A percentile compares a stretch with the other conserved stretches of the same genome.
These are phyloP conservation scores for Blastobasis lacticolella DNA, from an alignment of 2,888 invertebrate species.

Conservation along the genomic window DNA sequence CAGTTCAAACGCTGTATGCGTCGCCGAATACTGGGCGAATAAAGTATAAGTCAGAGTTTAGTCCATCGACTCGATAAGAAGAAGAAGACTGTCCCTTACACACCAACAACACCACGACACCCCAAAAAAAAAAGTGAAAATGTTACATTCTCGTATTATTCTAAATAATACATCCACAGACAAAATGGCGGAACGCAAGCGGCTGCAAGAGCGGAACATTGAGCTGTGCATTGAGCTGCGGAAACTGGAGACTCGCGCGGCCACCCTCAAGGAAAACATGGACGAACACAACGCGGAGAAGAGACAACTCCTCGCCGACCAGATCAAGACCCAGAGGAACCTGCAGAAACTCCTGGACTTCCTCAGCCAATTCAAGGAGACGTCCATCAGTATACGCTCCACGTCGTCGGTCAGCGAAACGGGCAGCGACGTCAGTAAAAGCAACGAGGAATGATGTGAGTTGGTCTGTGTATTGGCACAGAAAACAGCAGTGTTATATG, in stretches of 20 bases:
- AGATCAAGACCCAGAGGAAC: slow-evolving; percentile 64
- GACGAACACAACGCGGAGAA: slow-evolving; percentile 66
- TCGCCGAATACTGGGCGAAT: no score
- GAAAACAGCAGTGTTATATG: not conserved
- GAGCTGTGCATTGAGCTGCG: slow-evolving; percentile 59
- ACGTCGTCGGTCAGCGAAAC: slow-evolving; percentile 58
- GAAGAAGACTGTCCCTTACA: no score
- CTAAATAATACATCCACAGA: slow-evolving; percentile 32
- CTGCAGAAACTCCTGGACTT: slow-evolving; percentile 67
- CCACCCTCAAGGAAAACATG: slow-evolving; percentile 56
- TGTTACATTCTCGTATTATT: no score
- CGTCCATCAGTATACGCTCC: slow-evolving; percentile 53
- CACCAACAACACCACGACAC: no score
- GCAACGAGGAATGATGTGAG: slow-evolving; percentile 56
- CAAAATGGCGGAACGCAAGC: slow-evolving; percentile 57
- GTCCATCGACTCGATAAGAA: no score
- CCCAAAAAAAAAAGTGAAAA: no score
- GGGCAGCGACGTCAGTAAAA: slow-evolving; percentile 59
- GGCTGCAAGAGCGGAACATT: slow-evolving; percentile 61
- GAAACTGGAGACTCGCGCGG: slow-evolving; percentile 58
- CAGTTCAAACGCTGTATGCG: no score
- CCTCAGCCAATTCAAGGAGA: slow-evolving; percentile 65
- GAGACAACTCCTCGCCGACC: slow-evolving; percentile 56
- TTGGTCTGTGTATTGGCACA: slow-evolving; percentile 8
- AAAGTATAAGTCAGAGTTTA: no score